phyloP scores from a whole-genome alignment of 2,797 vertebrate species.

The Xiphophorus birchmanni region DNA sequence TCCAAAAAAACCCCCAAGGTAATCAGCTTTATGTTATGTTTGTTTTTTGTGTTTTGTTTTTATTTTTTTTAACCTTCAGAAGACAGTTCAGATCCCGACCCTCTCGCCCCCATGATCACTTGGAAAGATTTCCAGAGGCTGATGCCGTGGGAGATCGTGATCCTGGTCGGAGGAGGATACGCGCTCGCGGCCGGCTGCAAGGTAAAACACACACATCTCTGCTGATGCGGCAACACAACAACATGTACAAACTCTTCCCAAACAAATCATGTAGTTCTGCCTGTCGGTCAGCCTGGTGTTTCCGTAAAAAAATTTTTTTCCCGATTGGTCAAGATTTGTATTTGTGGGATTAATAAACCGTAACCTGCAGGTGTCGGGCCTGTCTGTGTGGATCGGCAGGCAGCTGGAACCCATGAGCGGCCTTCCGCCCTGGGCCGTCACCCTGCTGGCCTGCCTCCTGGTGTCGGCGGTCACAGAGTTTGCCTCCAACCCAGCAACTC shows the following conservation, averaged over 20 bases:
- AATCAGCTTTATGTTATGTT: not conserved
- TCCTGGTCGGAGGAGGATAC: conserved; percentile 96
- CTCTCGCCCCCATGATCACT: conserved; percentile 90
- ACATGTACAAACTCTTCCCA: no score
- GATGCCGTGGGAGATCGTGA: conserved; percentile 99
- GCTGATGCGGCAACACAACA: not conserved
- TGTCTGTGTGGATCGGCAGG: conserved; percentile 94
- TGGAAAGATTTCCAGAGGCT: conserved; percentile 98
- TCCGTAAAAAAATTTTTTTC: no score
- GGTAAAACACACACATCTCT: conserved; percentile 70
- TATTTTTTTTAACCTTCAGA: conserved; percentile 47
- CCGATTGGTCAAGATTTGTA: not conserved
- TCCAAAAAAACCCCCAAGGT: not conserved
- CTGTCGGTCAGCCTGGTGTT: not conserved
- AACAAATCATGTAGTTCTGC: not conserved
- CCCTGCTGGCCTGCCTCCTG: conserved; percentile 92
- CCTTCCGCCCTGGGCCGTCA: conserved; percentile 94
- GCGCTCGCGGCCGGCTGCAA: conserved; percentile 97
- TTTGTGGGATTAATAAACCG: conserved; percentile 1
- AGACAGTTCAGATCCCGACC: conserved; percentile 62
- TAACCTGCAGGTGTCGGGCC: conserved; percentile 87
- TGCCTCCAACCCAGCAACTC: conserved; percentile 96
- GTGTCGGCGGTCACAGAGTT: conserved; percentile 96
- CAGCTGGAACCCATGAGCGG: conserved; percentile 96
- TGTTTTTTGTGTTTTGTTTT: not conserved